Base-by-base conservation (phyloP, 2,113 vertebrate genomes). In the Pao palembangensis region DNA sequence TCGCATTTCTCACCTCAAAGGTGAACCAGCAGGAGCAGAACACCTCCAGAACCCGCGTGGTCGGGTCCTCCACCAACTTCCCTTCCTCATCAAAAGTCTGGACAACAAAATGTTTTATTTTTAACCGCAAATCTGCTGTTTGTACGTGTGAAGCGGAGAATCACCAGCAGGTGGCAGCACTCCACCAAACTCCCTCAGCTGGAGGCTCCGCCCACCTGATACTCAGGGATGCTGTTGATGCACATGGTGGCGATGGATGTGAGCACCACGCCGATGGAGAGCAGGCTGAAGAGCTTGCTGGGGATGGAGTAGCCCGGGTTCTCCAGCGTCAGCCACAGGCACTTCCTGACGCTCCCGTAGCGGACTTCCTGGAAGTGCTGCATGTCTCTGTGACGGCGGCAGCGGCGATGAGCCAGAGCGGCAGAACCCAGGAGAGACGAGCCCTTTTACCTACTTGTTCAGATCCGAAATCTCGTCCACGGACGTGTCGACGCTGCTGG, bases 1-100 rank as follows among this genome's bases (percentile, higher is more conserved):
- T 16, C 46, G 12, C n/a, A 2, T 5, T 11, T 8, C 67, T 76
- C 46, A 87, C 87, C 88, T 99, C 97, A 0, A 96, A 96, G 71
- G 94, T 96, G 90, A 99, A 98, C 97, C 97, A 99, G 76, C 94
- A 94, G 81, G 93, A 94, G 86, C 96, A 97, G 89, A 98, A 95
- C 58, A 94, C 92, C 84, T 98, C 97, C 64, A 98, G 87, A 21
- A 87, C 89, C 71, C 95, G 90, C 81, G 92, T 88, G 74, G 90
- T 85, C 0, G 91, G 87, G 51, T 96, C 94, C 1, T 98, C 94
- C 0, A 92, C 71, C 80, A 88, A 19, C 0, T 81, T 91, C 11
- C 91, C 93, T 0, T 90, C 90, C 20, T 91, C 80, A 25, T 97
- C 94, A n/a, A 89, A 85, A 2, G n/a, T 67, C 88, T 89, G 68